A percentile compares a stretch with the other conserved stretches of the same genome.
Evolutionary conservation across 2,888 invertebrate species (phyloP).

Genomic region (Macropis europaea): DNA sequence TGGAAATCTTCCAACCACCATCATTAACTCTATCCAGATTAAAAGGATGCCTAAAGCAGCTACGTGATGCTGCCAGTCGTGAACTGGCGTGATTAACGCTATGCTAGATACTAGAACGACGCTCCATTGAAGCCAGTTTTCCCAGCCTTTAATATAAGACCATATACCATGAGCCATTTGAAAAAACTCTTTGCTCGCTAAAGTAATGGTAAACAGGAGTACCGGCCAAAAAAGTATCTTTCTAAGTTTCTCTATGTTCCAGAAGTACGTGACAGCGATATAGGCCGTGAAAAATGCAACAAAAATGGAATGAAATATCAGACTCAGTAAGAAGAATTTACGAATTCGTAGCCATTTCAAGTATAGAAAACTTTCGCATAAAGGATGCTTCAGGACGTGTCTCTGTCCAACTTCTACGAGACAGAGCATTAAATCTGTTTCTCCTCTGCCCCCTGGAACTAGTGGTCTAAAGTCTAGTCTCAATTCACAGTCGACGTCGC

Average conservation of each 20-base stretch:
- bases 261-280: conserved; percentile 83
- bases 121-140: conserved; percentile 91
- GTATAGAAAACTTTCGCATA: conserved; percentile 91
- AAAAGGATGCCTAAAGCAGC: conserved; percentile 90
- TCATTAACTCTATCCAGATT: conserved; percentile 92
- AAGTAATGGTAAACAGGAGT: conserved; percentile 83
- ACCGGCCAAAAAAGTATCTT: conserved; percentile 81
- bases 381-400: conserved; percentile 89
- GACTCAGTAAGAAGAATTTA: conserved; percentile 89
- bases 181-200: conserved; percentile 88
- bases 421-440: conserved; percentile 83
- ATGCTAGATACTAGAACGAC: conserved; percentile 82
- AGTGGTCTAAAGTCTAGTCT: conserved; percentile 84
- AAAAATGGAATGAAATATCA: conserved; percentile 89
- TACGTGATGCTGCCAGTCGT: conserved; percentile 89
- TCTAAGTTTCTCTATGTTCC: conserved; percentile 70
- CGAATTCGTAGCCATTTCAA: conserved; percentile 91
- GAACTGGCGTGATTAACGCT: conserved; percentile 65
- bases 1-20: conserved; percentile 92
- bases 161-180: conserved; percentile 88
- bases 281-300: conserved; percentile 88
- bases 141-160: conserved; percentile 89
- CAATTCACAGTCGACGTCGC: conserved; percentile 92
- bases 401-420: conserved; percentile 88
- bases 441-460: conserved; percentile 76